These are phyloP conservation scores for Embidobia sp. DNA, from an alignment of 2,888 invertebrate genomes.

Conservation along the genomic window DNA sequence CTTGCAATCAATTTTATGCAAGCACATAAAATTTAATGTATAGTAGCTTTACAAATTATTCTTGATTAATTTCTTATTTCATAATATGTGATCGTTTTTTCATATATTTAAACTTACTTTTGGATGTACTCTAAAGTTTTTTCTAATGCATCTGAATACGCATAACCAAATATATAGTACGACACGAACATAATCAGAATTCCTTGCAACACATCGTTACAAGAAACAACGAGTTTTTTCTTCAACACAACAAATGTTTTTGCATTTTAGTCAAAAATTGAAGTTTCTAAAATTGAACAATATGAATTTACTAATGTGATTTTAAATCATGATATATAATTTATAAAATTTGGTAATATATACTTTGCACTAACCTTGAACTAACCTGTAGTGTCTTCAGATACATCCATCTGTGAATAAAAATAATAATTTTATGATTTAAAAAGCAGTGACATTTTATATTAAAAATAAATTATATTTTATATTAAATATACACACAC, in stretches of 20 bases:
- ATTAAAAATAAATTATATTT: no score
- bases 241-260: not conserved
- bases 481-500: not conserved
- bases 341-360: no score
- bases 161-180: not conserved
- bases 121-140: not conserved
- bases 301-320: not conserved
- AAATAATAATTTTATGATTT: no score
- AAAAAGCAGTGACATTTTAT: no score
- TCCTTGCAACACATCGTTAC: not conserved
- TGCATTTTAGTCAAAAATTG: not conserved
- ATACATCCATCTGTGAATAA: no score
- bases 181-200: not conserved
- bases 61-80: no score
- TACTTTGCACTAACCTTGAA: no score
- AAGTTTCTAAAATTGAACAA: not conserved
- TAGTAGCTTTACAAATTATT: no score
- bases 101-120: not conserved
- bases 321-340: no score
- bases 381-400: no score
- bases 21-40: no score
- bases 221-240: not conserved
- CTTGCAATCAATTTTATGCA: conserved; percentile 7
- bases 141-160: not conserved
- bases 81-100: no score